A percentile compares a stretch with the other conserved stretches of the same genome.
Conservation (phyloP, 35 echinoderm and acorn worm species). For the Holothuria glaberrima region DNA sequence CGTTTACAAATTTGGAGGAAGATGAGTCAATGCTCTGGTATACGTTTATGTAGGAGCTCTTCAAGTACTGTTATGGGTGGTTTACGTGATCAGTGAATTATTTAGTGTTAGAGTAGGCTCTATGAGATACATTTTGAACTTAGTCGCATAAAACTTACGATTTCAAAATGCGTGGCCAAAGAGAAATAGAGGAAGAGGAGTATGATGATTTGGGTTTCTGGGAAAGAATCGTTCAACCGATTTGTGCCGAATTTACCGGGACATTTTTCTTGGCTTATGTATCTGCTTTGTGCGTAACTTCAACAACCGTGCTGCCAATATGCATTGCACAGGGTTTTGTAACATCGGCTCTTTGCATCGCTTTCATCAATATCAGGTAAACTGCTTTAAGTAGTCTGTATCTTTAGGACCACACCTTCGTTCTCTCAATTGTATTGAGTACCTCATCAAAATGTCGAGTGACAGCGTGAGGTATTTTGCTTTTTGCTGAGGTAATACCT, state of each 20-base stretch:
- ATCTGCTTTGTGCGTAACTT: slow-evolving; percentile 72
- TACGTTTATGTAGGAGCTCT: neutral
- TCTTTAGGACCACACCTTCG: too few species aligned
- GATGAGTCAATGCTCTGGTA: slow-evolving; percentile 33
- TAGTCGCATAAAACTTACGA: too few species aligned
- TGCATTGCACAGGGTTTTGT: slow-evolving; percentile 76
- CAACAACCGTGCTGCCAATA: slow-evolving; percentile 55
- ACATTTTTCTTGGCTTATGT: slow-evolving; percentile 73
- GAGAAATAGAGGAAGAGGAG: slow-evolving; percentile 12
- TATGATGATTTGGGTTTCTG: slow-evolving; percentile 73
- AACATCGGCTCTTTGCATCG: slow-evolving; percentile 70
- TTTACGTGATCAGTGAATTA: slow-evolving; percentile 2
- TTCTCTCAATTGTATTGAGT: too few species aligned
- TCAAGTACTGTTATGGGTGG: too few species aligned
- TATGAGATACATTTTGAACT: too few species aligned
- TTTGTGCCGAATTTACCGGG: slow-evolving; percentile 83
- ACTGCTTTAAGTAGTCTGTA: neutral
- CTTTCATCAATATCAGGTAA: slow-evolving; percentile 91
- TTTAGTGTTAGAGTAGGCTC: too few species aligned
- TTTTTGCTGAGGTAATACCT: too few species aligned
- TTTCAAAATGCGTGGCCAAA: slow-evolving; percentile 21
- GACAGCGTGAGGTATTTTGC: too few species aligned
- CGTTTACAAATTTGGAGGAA: neutral
- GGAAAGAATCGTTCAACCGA: slow-evolving; percentile 80
- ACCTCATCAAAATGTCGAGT: too few species aligned